Conservation (phyloP, 1,140 invertebrate genomes). For the Drosophila serrata region DNA sequence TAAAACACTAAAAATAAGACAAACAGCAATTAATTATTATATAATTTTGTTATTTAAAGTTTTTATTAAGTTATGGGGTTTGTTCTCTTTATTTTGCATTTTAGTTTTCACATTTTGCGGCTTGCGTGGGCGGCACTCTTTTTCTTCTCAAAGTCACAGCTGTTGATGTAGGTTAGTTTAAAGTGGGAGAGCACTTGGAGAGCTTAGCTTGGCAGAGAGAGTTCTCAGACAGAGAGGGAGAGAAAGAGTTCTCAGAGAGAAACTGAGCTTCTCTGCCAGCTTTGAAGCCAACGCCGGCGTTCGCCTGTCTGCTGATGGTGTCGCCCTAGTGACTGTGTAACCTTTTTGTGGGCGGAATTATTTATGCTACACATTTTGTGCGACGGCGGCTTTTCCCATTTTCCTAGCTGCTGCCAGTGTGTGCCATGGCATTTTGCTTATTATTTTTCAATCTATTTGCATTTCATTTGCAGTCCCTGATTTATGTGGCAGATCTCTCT, state of each 20-base stretch:
- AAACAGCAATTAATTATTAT: not conserved
- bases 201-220: not conserved
- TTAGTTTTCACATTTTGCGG: constrained; percentile 23
- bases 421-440: constrained; percentile 54
- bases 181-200: constrained; percentile 9
- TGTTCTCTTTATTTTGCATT: not conserved
- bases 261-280: constrained; percentile 13
- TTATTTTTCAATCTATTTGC: constrained; percentile 80
- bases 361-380: constrained; percentile 78
- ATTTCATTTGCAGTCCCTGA: constrained; percentile 56
- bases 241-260: not conserved
- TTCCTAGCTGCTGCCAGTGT: constrained; percentile 23
- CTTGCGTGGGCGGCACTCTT: constrained; percentile 54
- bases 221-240: constrained; percentile 1
- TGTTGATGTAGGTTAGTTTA: constrained; percentile 83
- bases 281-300: constrained; percentile 31
- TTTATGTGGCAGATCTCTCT: constrained; percentile 53
- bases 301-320: constrained; percentile 60
- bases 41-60: not conserved
- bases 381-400: constrained; percentile 39
- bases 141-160: constrained; percentile 53
- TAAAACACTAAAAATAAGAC: constrained; percentile 31
- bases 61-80: not conserved
- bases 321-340: constrained; percentile 80
- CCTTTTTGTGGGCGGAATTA: constrained; percentile 80